Conservation (phyloP, 2,888 invertebrate species). For the Dasypogon diadema region DNA sequence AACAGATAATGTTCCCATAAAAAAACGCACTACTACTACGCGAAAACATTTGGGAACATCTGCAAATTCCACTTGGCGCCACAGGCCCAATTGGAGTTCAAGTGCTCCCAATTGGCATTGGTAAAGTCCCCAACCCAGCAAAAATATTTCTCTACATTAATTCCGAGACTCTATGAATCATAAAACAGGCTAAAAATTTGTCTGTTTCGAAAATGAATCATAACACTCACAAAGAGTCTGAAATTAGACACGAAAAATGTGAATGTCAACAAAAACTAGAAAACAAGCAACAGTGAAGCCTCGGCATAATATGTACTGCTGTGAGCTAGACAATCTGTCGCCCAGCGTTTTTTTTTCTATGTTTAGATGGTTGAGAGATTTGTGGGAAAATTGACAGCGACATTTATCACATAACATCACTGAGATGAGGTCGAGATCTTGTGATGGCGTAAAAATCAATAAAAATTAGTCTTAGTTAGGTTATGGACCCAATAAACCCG, state of each 20-base stretch:
- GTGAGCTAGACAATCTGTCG: constrained; percentile 28
- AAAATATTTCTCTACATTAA: neutral
- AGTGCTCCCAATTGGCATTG: neutral
- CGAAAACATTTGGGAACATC: neutral
- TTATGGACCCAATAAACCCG: constrained; percentile 3
- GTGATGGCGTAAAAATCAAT: constrained; percentile 28
- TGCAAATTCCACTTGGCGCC: neutral
- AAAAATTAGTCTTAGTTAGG: neutral
- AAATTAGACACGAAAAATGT: constrained; percentile 13
- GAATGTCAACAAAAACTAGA: neutral
- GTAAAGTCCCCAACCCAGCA: neutral
- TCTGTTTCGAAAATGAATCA: neutral
- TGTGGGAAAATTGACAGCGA: neutral
- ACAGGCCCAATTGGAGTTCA: neutral
- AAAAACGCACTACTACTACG: neutral
- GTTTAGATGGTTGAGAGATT: neutral
- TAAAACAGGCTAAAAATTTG: neutral
- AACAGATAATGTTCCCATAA: neutral
- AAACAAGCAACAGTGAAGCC: neutral
- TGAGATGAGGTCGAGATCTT: neutral
- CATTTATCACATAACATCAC: neutral
- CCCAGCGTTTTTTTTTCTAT: neutral
- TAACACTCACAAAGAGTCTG: neutral
- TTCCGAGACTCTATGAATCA: neutral
- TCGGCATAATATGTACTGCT: neutral